These are phyloP conservation scores for Prionailurus bengalensis DNA, from an alignment of 2,113 vertebrate genomes.

Conservation along the genomic window DNA sequence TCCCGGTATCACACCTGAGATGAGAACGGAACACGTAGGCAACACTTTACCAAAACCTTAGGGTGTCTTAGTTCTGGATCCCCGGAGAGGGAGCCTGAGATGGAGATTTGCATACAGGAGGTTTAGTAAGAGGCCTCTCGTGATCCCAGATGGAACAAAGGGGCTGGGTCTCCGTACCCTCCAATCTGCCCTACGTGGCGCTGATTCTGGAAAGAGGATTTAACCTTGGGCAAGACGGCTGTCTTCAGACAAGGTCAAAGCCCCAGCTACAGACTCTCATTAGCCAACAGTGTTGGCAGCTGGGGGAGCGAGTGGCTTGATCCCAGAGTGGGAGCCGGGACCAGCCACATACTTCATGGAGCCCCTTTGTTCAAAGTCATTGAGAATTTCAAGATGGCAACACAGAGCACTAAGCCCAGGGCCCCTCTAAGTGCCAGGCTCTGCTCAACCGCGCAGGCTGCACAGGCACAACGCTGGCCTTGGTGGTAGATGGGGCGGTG, in stretches of 20 bases:
- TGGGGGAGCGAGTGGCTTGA: accelerated
- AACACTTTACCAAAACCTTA: too few species aligned
- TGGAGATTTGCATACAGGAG: neutral
- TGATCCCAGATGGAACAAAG: neutral
- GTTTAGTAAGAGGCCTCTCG: accelerated
- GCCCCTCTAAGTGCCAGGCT: neutral
- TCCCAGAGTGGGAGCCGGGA: neutral
- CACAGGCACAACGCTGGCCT: accelerated
- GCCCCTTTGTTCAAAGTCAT: neutral
- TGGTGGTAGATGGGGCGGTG: accelerated
- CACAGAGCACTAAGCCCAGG: accelerated
- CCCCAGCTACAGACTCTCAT: neutral
- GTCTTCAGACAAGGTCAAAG: neutral
- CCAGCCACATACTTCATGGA: neutral
- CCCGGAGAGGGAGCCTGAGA: neutral
- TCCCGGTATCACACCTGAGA: neutral
- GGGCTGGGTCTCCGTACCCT: neutral
- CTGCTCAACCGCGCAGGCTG: neutral
- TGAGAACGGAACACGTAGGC: neutral
- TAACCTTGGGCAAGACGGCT: neutral
- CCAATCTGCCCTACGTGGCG: neutral
- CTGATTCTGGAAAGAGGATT: neutral
- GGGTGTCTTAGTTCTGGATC: accelerated
- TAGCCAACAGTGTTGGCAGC: too few species aligned
- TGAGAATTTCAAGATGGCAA: neutral